phyloP scores from a whole-genome alignment of 2,888 invertebrate genomes.

The Calameuta pallipes region DNA sequence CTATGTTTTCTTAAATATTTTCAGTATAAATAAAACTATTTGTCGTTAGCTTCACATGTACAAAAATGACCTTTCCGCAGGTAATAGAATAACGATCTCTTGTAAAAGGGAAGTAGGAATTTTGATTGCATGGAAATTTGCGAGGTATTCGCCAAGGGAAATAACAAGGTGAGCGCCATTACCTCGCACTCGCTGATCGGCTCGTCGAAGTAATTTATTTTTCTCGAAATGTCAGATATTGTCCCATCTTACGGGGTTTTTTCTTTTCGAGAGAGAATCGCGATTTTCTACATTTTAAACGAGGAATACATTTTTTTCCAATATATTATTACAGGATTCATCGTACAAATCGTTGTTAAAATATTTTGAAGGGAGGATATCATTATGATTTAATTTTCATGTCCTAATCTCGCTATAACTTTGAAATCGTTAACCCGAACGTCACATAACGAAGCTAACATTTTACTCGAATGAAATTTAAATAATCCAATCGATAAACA shows the following conservation, averaged over 20 bases:
- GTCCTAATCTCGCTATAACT: conserved; percentile 30
- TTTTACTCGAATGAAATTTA: conserved; percentile 35
- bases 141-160: neutral
- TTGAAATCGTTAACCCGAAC: conserved; percentile 48
- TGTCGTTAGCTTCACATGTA: neutral
- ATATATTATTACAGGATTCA: conserved; percentile 18
- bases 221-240: neutral
- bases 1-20: neutral
- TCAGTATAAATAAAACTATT: neutral
- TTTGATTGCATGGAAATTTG: neutral
- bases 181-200: conserved; percentile 23
- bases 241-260: neutral
- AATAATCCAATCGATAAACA: conserved; percentile 37
- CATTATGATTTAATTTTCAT: conserved; percentile 60
- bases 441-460: conserved; percentile 38
- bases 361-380: conserved; percentile 36
- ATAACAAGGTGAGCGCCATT: conserved; percentile 26
- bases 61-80: neutral
- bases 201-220: neutral
- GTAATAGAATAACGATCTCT: neutral
- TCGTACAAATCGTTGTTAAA: neutral
- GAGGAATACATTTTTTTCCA: conserved; percentile 32
- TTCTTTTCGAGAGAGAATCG: neutral
- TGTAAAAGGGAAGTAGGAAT: neutral
- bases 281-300: conserved; percentile 17